These are phyloP conservation scores for Camponotus pennsylvanicus DNA, from an alignment of 1,140 invertebrate species.

Conservation along the genomic window DNA sequence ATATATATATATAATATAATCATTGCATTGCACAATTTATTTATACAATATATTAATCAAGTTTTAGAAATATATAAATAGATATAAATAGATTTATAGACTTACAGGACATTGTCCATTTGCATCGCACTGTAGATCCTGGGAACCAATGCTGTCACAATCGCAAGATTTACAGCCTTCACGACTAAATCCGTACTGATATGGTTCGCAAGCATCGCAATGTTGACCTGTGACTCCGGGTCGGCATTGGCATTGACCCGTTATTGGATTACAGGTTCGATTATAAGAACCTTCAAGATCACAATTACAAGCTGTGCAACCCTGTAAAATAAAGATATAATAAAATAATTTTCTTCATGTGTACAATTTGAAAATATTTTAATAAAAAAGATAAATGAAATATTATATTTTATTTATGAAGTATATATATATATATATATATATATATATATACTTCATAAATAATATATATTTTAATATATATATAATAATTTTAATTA, in stretches of 20 bases:
- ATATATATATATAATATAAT: neutral
- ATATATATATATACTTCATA: no score
- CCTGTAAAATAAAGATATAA: constrained; percentile 82
- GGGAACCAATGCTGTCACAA: constrained; percentile 95
- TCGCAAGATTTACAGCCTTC: constrained; percentile 95
- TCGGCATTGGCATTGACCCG: constrained; percentile 95
- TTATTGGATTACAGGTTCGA: constrained; percentile 92
- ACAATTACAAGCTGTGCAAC: constrained; percentile 95
- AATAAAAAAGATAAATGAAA: constrained; percentile 59
- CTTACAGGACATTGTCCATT: constrained; percentile 93
- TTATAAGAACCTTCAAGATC: constrained; percentile 95
- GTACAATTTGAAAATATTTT: neutral
- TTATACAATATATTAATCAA: neutral
- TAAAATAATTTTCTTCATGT: neutral
- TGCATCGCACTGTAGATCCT: constrained; percentile 93
- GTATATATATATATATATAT: neutral
- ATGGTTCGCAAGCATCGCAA: constrained; percentile 94
- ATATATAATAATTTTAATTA: no score
- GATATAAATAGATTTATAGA: constrained; percentile 56
- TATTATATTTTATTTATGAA: constrained; percentile 3
- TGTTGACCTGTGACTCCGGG: constrained; percentile 93
- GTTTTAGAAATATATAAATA: neutral
- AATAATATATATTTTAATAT: no score
- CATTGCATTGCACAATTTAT: neutral
- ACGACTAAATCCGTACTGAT: constrained; percentile 95